Conservation (phyloP, 2,888 invertebrate species). For the Cheiracanthium punctorium region DNA sequence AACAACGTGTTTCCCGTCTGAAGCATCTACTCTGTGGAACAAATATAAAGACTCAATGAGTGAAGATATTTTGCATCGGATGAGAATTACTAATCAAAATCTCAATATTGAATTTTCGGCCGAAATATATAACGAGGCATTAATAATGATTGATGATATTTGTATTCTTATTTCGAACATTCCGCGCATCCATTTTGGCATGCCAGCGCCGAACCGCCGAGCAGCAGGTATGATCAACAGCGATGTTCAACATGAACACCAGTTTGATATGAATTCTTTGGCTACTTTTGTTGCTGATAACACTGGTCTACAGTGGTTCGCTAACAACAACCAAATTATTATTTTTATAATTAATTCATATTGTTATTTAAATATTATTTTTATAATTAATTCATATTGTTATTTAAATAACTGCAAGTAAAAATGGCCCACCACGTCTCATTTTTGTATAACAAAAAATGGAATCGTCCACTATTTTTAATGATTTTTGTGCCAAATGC, state of each 20-base stretch:
- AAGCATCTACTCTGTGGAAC: not conserved
- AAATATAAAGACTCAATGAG: not conserved
- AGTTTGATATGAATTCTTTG: not conserved
- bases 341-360: too few relatives aligned
- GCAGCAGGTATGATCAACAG: conserved; percentile 19
- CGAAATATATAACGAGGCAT: not conserved
- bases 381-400: too few relatives aligned
- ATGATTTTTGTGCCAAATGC: too few relatives aligned
- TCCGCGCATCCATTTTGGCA: not conserved
- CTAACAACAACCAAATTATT: too few relatives aligned
- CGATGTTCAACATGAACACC: conserved; percentile 15
- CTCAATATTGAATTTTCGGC: not conserved
- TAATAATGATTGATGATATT: not conserved
- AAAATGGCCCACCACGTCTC: too few relatives aligned
- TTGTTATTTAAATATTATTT: too few relatives aligned
- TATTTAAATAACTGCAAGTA: too few relatives aligned
- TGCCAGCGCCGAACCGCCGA: conserved; percentile 15
- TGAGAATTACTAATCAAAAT: not conserved
- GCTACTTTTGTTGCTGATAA: not conserved
- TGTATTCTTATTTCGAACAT: not conserved
- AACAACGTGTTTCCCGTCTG: not conserved
- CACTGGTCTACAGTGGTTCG: too few relatives aligned
- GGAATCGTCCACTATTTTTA: too few relatives aligned
- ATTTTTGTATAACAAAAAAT: too few relatives aligned
- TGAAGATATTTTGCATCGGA: not conserved